Evolutionary conservation across 2,797 vertebrate genomes (phyloP).

Genomic region (Sebastes paucispinis): DNA sequence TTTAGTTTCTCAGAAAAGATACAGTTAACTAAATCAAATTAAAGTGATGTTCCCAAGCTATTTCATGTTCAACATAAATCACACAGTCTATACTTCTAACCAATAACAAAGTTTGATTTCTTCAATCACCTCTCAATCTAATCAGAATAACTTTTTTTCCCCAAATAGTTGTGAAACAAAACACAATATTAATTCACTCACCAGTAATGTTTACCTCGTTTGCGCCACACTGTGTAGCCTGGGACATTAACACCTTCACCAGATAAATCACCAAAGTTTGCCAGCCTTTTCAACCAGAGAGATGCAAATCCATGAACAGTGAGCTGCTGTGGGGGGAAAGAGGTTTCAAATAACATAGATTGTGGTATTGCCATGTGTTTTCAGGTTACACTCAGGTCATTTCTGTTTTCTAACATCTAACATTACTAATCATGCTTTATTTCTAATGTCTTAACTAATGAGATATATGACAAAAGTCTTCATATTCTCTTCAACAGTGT

Average conservation of each 20-base stretch:
- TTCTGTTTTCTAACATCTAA: neutral
- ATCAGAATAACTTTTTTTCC: neutral
- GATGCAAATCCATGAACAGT: conserved; percentile 58
- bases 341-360: conserved; percentile 36
- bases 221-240: neutral
- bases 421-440: neutral
- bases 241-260: neutral
- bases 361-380: neutral
- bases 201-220: neutral
- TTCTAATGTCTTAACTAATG: neutral
- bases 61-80: neutral
- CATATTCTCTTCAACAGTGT: neutral
- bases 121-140: neutral
- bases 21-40: neutral
- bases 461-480: neutral
- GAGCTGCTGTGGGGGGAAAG: neutral
- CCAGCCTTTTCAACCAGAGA: neutral
- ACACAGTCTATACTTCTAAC: neutral
- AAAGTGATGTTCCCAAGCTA: neutral
- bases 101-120: neutral
- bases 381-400: neutral
- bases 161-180: neutral
- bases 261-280: conserved; percentile 1
- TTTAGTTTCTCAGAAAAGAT: neutral
- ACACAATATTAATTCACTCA: conserved; percentile 31